phyloP scores from a whole-genome alignment of 2,113 vertebrate species.

The Clinocottus analis region DNA sequence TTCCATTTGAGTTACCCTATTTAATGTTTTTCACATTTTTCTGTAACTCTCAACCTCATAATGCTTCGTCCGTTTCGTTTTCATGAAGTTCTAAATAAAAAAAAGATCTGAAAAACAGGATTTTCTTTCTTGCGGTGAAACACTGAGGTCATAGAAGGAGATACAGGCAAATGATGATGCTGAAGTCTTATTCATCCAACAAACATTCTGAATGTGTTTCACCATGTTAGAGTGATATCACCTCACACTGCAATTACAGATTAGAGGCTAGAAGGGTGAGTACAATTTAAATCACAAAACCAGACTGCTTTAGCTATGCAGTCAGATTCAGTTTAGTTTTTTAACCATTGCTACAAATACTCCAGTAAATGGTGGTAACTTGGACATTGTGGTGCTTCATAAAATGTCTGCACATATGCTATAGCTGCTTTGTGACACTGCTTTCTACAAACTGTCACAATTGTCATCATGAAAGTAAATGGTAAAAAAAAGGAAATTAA shows the following conservation, averaged over 20 bases:
- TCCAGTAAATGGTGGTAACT: too few relatives aligned
- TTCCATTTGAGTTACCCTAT: conserved; percentile 58
- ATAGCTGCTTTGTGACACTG: neutral
- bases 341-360: neutral
- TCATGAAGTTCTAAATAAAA: conserved; percentile 65
- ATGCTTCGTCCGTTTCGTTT: conserved; percentile 51
- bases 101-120: conserved; percentile 32
- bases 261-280: neutral
- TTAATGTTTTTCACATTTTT: conserved; percentile 71
- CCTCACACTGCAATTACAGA: neutral
- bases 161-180: neutral
- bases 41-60: conserved; percentile 48
- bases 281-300: neutral
- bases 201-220: conserved; percentile 6
- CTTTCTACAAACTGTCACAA: too few relatives aligned
- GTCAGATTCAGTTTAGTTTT: neutral
- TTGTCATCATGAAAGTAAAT: too few relatives aligned
- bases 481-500: too few relatives aligned
- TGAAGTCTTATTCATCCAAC: neutral
- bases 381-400: neutral
- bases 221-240: neutral
- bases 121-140: conserved; percentile 3
- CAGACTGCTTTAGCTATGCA: neutral
- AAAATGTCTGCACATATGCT: neutral
- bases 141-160: conserved; percentile 6